These are phyloP conservation scores for Drosophila eugracilis DNA, from an alignment of 1,140 invertebrate species.

Conservation along the genomic window DNA sequence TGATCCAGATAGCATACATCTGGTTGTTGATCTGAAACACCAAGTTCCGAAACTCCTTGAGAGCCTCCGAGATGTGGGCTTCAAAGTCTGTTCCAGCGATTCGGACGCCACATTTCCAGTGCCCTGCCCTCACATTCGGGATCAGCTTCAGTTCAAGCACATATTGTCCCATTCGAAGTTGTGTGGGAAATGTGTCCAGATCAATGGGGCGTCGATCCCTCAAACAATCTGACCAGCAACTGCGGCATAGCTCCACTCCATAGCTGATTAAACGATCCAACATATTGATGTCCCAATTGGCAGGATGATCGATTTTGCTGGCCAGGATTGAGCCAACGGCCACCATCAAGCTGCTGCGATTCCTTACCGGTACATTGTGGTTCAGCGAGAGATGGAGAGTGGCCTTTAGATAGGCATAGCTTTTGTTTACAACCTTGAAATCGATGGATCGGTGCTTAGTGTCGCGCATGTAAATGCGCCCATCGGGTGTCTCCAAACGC, in stretches of 20 bases:
- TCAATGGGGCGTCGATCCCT: slow-evolving; percentile 33
- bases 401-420: slow-evolving; percentile 70
- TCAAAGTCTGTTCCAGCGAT: slow-evolving; percentile 48
- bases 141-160: slow-evolving; percentile 46
- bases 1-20: slow-evolving; percentile 73
- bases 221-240: slow-evolving; percentile 53
- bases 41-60: slow-evolving; percentile 45
- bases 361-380: slow-evolving; percentile 34
- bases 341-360: slow-evolving; percentile 65
- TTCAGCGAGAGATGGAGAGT: slow-evolving; percentile 59
- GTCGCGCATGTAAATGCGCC: slow-evolving; percentile 51
- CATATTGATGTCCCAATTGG: slow-evolving; percentile 63
- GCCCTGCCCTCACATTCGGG: slow-evolving; percentile 39
- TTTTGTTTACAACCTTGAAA: slow-evolving; percentile 55
- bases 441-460: slow-evolving; percentile 28
- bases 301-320: slow-evolving; percentile 73
- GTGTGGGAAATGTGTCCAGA: slow-evolving; percentile 59
- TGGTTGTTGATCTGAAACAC: slow-evolving; percentile 74
- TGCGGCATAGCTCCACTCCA: slow-evolving; percentile 69
- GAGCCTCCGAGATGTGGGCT: slow-evolving; percentile 21
- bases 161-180: slow-evolving; percentile 69
- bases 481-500: slow-evolving; percentile 62
- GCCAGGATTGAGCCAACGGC: slow-evolving; percentile 66
- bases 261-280: slow-evolving; percentile 71
- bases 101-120: slow-evolving; percentile 40